Base-by-base conservation (phyloP, 2,113 vertebrate genomes). In the Prunella fulvescens region DNA sequence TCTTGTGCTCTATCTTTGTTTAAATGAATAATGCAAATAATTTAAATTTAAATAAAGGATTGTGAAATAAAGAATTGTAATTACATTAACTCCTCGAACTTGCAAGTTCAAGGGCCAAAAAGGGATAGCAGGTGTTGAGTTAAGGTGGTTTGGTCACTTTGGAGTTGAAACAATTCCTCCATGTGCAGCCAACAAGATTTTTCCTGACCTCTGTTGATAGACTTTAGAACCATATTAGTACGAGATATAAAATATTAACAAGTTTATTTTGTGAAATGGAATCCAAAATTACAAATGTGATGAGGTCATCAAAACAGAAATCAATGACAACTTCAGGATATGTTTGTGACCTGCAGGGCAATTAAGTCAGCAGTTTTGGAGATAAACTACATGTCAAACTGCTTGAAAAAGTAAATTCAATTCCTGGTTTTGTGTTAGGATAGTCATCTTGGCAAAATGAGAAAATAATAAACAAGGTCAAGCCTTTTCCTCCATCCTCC, bases 261-360 rank as follows among this genome's bases (percentile, higher is more conserved):
- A 77, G 82, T 92, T 92, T 85, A 60, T 85, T 95, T 93, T 93
- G 71, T 95, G 92, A 95, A 93, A 95, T 69, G 18, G 62, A 83
- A 92, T 88, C 64, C 67, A 77, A 60, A 77, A 77, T 91, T 94
- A 81, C 62, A 92, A 60, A 64, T 82, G 18, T 44, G 64, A 86
- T 93, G 94, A 95, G 67, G 70, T 93, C 90, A 83, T 71, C 62
- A 66, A 40, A 83, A 81, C 25, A 88, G 44, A 82, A 93, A 91
- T 95, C 79, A 76, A 24, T 90, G 79, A 66, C 87, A 94, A 83
- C 44, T 93, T 90, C 47, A 47, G 95, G 88, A 64, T n/a, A 40
- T 73, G 11, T 86, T 92, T 66, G 74, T 12, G 25, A 93, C 74
- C 76, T 94, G 74, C 62, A 62, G 25, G 37, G 42, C 67, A 85